Evolutionary conservation across 2,888 invertebrate species (phyloP), one percentile per base, ranked within the genome.

Genomic region (Brachynemurus nebulosus): DNA sequence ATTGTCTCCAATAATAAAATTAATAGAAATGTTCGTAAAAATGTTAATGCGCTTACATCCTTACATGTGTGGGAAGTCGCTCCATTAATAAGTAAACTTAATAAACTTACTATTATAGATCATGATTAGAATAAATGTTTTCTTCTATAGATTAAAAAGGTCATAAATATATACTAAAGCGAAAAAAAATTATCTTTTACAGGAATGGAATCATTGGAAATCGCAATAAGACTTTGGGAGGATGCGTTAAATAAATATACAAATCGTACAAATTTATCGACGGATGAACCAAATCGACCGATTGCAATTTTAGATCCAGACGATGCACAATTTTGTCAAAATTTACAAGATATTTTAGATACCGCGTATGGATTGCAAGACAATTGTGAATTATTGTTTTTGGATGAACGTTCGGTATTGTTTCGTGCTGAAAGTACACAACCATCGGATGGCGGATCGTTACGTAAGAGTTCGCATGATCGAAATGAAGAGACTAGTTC

Each of bases 211-310:
- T 88, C 92, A 1, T 64, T 95, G 53, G 91, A 91, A 58, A 84
- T 85, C 14, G 89, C 90, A 49, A 85, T 95, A 52, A 86, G 84
- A 59, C 89, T 85, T 61, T 95, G 93, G 93, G 93, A 96, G 64
- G 92, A 95, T 65, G 92, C 93, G 9, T 66, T 95, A 51, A 79
- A 84, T 0, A 78, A 85, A 30, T 89, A 89, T 59, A 74, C 77
- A 30, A 66, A 76, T 14, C 59, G 64, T 48, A 71, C 74, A 43
- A 71, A 74, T 57, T 70, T 76, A 55, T 19, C 17, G 5, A 19
- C 17, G 17, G 18, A 27, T 9, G 44, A 35, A 19, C 11, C 21
- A 61, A 60, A 20, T 11, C 72, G 80, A 1, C 66, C 80, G 37
- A 76, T 82, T 23, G 72, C 88, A 51, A 12, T 37, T 2, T 80